Evolutionary conservation across 2,113 vertebrate species (phyloP).

Genomic region (Pyrgilauda ruficollis): DNA sequence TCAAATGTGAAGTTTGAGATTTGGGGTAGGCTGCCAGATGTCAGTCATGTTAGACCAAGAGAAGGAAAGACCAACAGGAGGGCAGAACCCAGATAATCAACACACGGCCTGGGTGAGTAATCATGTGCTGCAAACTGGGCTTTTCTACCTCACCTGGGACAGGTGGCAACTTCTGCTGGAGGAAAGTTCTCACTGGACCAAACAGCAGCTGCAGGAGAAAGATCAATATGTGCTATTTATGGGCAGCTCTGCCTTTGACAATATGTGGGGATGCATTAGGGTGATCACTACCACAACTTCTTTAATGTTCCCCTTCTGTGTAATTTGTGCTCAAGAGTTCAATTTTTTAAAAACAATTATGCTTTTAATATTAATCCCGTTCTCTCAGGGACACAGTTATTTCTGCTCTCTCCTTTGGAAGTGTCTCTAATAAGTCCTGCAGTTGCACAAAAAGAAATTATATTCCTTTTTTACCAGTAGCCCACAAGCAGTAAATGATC

Average conservation of each 20-base stretch:
- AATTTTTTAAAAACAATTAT: fast-evolving
- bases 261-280: too few relatives aligned
- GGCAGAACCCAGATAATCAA: neutral
- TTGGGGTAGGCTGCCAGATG: neutral
- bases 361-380: neutral
- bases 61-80: neutral
- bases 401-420: neutral
- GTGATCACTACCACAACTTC: fast-evolving
- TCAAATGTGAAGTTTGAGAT: neutral
- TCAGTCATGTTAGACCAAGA: neutral
- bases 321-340: neutral
- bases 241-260: neutral
- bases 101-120: too few relatives aligned
- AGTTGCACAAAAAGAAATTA: neutral
- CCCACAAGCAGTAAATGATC: neutral
- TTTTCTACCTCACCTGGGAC: neutral
- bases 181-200: neutral
- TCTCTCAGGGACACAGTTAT: neutral
- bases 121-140: fast-evolving
- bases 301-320: neutral
- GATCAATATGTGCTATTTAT: fast-evolving
- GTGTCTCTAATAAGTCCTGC: neutral
- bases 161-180: neutral
- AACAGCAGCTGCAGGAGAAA: neutral
- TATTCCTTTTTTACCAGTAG: neutral